Conservation (phyloP, 2,888 invertebrate species). For the Cerastoderma edule region DNA sequence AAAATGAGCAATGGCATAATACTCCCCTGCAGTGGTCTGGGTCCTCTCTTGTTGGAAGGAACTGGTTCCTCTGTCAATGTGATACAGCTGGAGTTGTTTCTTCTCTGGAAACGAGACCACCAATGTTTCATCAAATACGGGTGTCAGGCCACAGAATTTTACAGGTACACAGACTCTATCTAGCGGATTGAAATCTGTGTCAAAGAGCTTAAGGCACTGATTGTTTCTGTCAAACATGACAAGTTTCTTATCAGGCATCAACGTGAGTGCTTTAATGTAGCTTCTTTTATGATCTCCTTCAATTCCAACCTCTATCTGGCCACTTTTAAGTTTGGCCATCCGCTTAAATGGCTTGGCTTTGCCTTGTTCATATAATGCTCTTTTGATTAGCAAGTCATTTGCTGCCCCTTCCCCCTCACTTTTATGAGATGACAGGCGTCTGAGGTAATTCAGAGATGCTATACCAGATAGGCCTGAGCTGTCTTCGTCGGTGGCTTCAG, state of each 20-base stretch:
- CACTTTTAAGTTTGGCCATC: conserved; percentile 36
- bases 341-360: conserved; percentile 53
- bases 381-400: conserved; percentile 8
- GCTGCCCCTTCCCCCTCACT: background rate
- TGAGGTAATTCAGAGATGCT: conserved; percentile 5
- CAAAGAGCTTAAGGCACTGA: conserved; percentile 50
- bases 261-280: conserved; percentile 39
- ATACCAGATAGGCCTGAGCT: conserved; percentile 14
- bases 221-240: conserved; percentile 49
- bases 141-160: conserved; percentile 43
- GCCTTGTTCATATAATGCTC: conserved; percentile 20
- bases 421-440: background rate
- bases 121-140: conserved; percentile 33
- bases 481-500: conserved; percentile 1
- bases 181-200: conserved; percentile 48
- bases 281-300: conserved; percentile 45
- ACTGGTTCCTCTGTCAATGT: conserved; percentile 32
- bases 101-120: conserved; percentile 43
- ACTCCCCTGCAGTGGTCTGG: conserved; percentile 35
- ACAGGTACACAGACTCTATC: conserved; percentile 34
- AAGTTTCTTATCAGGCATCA: conserved; percentile 38
- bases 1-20: conserved; percentile 42
- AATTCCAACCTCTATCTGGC: conserved; percentile 33
- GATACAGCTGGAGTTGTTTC: conserved; percentile 36
- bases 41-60: conserved; percentile 32